Evolutionary conservation across 2,797 vertebrate species (phyloP).

Genomic region (Cynodonichthys magdalenae): DNA sequence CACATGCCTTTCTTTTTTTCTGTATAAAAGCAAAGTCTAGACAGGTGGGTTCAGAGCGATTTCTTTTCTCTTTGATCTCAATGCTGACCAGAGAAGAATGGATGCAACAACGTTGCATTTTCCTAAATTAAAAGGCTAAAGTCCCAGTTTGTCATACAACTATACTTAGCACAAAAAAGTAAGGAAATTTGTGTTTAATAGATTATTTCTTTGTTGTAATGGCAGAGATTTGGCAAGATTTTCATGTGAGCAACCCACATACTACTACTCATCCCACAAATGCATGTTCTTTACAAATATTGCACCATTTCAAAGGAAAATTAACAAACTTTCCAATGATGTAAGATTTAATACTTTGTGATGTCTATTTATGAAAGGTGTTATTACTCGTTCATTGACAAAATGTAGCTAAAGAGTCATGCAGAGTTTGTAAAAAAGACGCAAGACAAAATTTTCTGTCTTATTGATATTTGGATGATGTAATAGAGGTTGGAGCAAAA

Average conservation of each 20-base stretch:
- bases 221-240: too few relatives aligned
- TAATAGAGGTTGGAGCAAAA: background rate
- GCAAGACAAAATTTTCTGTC: background rate
- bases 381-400: background rate
- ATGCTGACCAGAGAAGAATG: conserved; percentile 12
- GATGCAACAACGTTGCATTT: background rate
- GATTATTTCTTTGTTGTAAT: too few relatives aligned
- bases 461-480: background rate
- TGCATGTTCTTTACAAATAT: too few relatives aligned
- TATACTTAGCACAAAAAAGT: too few relatives aligned
- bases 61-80: conserved; percentile 1
- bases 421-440: background rate
- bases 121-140: background rate
- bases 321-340: too few relatives aligned
- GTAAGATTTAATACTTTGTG: too few relatives aligned
- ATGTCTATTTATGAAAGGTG: too few relatives aligned
- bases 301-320: too few relatives aligned
- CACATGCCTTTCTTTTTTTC: conserved; percentile 28
- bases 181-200: too few relatives aligned
- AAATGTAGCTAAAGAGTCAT: background rate
- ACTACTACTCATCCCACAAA: too few relatives aligned
- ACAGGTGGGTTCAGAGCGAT: conserved; percentile 9
- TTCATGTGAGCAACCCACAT: too few relatives aligned
- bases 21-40: conserved; percentile 7
- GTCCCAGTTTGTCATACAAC: too few relatives aligned